Percentiles rank a stretch among this genome's conserved stretches.
Conservation (phyloP, 64 coral and sea anemone genomes). For the Montipora efflorescens region DNA sequence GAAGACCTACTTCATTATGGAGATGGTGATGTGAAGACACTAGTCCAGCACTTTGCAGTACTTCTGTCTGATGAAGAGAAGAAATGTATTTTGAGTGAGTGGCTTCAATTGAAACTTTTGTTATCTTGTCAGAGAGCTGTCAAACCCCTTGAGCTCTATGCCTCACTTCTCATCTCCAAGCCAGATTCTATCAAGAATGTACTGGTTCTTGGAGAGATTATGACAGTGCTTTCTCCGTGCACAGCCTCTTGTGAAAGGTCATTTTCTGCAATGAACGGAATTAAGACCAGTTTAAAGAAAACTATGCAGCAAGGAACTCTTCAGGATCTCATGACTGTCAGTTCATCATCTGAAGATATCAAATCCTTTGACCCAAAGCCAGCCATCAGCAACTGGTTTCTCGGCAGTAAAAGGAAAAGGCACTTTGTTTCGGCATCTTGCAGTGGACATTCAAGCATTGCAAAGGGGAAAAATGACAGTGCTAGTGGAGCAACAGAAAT, state of each 20-base stretch:
- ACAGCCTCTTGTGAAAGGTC: slow-evolving; percentile 22
- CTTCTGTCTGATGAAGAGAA: slow-evolving; percentile 4
- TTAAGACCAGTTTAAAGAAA: background rate
- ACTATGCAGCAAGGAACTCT: background rate
- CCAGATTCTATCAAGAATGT: slow-evolving; percentile 19
- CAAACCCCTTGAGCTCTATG: slow-evolving; percentile 6
- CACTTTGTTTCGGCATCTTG: no score
- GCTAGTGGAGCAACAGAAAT: no score
- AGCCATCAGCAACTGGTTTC: background rate
- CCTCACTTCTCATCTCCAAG: slow-evolving; percentile 6
- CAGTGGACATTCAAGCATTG: no score
- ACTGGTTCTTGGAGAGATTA: slow-evolving; percentile 2
- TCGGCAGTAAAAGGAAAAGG: no score
- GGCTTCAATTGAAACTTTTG: slow-evolving; percentile 11
- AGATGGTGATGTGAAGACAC: slow-evolving; percentile 18
- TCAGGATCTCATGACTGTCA: no score
- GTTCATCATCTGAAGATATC: no score
- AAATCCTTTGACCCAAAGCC: no score
- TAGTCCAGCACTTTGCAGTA: background rate
- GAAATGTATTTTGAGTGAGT: slow-evolving; percentile 8
- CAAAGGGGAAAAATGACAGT: no score
- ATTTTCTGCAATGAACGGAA: slow-evolving; percentile 4
- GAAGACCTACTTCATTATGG: slow-evolving; percentile 15
- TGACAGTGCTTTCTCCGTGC: slow-evolving; percentile 22
- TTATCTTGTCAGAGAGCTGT: slow-evolving; percentile 2